A percentile compares a stretch with the other conserved stretches of the same genome.
phyloP scores from a whole-genome alignment of 2,113 vertebrate species.

The Prolemur simus region DNA sequence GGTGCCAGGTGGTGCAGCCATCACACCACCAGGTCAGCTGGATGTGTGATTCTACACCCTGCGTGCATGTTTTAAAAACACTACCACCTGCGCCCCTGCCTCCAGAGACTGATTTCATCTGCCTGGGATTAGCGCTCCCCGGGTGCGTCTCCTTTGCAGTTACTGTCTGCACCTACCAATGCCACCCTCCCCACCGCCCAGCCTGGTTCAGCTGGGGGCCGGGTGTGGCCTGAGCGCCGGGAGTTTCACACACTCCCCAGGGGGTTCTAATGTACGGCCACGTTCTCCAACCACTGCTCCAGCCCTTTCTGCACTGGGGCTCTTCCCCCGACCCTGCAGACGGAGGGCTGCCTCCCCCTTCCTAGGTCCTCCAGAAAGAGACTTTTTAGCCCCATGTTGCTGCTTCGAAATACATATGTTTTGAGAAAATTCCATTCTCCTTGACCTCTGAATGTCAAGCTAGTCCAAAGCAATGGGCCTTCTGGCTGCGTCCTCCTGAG shows the following conservation, averaged over 20 bases:
- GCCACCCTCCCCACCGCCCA: neutral
- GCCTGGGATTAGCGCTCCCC: neutral
- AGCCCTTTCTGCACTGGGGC: neutral
- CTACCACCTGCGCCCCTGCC: rapidly evolving
- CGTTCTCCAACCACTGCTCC: rapidly evolving
- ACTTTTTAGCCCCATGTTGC: rapidly evolving
- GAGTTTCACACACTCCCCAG: neutral
- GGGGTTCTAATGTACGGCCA: neutral
- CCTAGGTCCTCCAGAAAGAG: neutral
- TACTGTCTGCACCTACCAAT: rapidly evolving
- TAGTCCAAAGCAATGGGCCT: neutral
- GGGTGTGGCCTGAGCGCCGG: neutral
- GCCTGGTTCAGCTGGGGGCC: neutral
- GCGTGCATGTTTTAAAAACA: neutral
- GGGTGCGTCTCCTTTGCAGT: neutral
- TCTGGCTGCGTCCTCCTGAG: neutral
- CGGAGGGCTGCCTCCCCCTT: neutral
- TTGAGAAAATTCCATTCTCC: neutral
- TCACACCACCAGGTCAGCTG: rapidly evolving
- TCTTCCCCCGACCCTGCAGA: neutral
- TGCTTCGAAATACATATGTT: neutral
- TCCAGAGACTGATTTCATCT: rapidly evolving
- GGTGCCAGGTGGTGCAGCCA: rapidly evolving
- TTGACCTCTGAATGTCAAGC: neutral
- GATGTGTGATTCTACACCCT: neutral